Evolutionary conservation across 2,888 invertebrate species (phyloP), one percentile per base, ranked within the genome.

Genomic region (Diadromus collaris): DNA sequence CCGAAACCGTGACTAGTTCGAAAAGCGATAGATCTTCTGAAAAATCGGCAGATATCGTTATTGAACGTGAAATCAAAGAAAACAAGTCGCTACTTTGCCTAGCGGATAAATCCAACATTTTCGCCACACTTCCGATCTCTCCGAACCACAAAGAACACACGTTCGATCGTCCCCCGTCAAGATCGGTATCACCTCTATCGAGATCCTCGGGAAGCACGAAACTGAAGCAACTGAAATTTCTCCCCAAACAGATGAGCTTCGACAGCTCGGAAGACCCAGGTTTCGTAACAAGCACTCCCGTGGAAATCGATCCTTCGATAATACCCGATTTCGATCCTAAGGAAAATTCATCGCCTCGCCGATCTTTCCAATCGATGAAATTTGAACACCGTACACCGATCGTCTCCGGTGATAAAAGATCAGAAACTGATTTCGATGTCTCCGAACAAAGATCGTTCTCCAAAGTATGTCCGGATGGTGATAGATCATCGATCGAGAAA

Each of bases 171-270:
- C n/a, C 16, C 24, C 9, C 58, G 6, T 16, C 44, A 4, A 69
- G 32, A 34, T 61, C 77, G 7, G n/a, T 44, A 1, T 44, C 61
- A 6, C 44, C 41, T 9, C 64, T 27, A 6, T 13, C 70, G 0
- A 21, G 38, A 63, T 73, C 74, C 16, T 69, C 81, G 7, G 29
- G 77, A 16, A 67, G 46, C 41, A 72, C 63, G n/a, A 83, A 76
- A 34, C 46, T 79, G 24, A 79, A 78, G 38, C 80, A 81, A 41
- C 71, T 83, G 10, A 83, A 83, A 77, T 64, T 80, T 63, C 54
- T 83, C 0, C 77, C 64, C 2, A 83, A 82, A 63, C 82, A 82
- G n/a, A 29, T 68, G 6, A 60, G 60, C 54, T 77, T 83, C 34
- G 83, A 82, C 27, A 68, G 56, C 27, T 21, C 29, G 9, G 83